These are phyloP conservation scores for Calypte anna DNA, from an alignment of 2,113 vertebrate genomes.

Conservation along the genomic window DNA sequence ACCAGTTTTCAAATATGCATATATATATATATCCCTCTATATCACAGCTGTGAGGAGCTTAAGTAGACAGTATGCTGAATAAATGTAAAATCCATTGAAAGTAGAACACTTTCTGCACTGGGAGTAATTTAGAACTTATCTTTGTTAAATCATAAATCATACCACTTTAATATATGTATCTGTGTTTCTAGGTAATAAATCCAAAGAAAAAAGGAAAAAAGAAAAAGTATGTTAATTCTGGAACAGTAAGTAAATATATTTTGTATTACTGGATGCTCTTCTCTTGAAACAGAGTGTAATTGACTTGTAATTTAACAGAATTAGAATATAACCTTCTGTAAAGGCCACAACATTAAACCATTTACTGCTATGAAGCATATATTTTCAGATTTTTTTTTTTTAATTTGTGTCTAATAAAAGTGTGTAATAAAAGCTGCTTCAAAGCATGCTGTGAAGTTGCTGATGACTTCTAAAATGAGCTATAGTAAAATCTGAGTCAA, in stretches of 20 bases:
- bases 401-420: not conserved
- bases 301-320: not conserved
- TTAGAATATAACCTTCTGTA: not conserved
- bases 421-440: not conserved
- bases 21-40: too few relatives aligned
- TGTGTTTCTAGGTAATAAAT: constrained; percentile 90
- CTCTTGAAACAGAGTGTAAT: not conserved
- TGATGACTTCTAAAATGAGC: not conserved
- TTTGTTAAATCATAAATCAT: not conserved
- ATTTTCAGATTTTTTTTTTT: not conserved
- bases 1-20: not conserved
- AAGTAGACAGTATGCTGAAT: not conserved
- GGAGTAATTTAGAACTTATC: not conserved
- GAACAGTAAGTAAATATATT: constrained; percentile 88
- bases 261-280: not conserved
- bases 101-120: not conserved
- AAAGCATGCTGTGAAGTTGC: not conserved
- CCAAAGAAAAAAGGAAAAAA: constrained; percentile 97
- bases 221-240: constrained; percentile 98
- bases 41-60: not conserved
- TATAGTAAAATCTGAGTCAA: not conserved
- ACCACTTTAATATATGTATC: constrained; percentile 11
- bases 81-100: not conserved
- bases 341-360: not conserved
- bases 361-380: not conserved